Base-by-base conservation (phyloP, 2,113 vertebrate genomes). In the Alethe castanea region DNA sequence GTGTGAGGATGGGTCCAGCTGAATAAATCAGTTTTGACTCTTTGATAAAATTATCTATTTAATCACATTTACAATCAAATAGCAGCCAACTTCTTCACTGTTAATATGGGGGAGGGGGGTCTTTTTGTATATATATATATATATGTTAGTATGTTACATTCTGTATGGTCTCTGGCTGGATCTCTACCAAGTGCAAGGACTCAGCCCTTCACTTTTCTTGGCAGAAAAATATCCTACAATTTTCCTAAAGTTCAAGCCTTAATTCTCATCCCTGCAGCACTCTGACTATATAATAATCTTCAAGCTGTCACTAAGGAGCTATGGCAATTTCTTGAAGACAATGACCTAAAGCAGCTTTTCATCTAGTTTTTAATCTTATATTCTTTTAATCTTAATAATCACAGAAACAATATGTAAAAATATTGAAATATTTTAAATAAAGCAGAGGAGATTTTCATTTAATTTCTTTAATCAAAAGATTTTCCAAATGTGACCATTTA, bases 21-120 rank as follows among this genome's bases (percentile, higher is more conserved):
- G 57, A 81, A 50, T 6, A 74, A 61, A 79, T 25, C 11, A 62
- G 31, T 29, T 88, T 64, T 88, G 65, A 64, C 26, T 61, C 65
- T 26, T 73, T 35, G 19, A 78, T 52, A 40, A 67, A 79, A 67
- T 45, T 45, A 52, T 59, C n/a, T 64, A 14, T 42, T 78, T 42
- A 71, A 86, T 82, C 57, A 76, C 31, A 44, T 53, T 64, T 84
- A 48, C 35, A 88, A 57, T 50, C 59, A 93, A 80, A 72, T 53
- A 86, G 36, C 36, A 77, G 59, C 17, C n/a, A 57, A 13, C 12
- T 60, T 42, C 57, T 69, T 66, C 65, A 54, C 25, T 4, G 3
- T 47, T 20, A 66, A 19, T 10, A 3, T 4, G 3, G 3, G 3
- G 4, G 24, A 3, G 3, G 3, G 5, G 22, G 26, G 28, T 18